phyloP scores from a whole-genome alignment of 2,888 invertebrate species.

The Temnothorax ravouxi region DNA sequence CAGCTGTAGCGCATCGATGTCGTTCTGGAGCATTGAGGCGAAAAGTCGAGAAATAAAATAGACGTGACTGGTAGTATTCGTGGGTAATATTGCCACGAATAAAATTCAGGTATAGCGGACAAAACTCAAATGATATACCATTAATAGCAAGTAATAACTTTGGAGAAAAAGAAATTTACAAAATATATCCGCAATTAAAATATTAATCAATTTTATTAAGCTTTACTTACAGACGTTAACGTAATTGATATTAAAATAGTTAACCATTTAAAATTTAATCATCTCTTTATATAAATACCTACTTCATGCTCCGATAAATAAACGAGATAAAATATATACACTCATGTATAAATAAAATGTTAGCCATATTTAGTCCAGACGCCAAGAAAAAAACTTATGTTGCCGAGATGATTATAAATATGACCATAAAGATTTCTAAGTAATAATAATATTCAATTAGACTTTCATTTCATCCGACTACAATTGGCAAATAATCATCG shows the following conservation, averaged over 20 bases:
- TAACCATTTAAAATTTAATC: neutral
- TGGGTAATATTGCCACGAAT: slow-evolving; percentile 2
- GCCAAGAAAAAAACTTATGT: neutral
- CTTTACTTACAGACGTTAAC: neutral
- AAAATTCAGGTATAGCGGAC: slow-evolving; percentile 2
- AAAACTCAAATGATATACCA: neutral
- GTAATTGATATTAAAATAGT: neutral
- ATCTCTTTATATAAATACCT: neutral
- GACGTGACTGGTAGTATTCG: slow-evolving; percentile 30
- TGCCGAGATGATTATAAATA: slow-evolving; percentile 17
- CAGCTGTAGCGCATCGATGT: slow-evolving; percentile 50
- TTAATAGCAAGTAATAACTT: slow-evolving; percentile 5
- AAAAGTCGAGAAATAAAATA: slow-evolving; percentile 49
- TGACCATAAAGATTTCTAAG: slow-evolving; percentile 22
- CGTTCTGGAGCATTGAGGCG: slow-evolving; percentile 29
- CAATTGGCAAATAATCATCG: too few species aligned
- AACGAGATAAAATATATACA: neutral
- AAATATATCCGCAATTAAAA: neutral
- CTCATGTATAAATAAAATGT: neutral
- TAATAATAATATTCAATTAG: slow-evolving; percentile 32
- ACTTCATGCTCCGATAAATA: neutral
- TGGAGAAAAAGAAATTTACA: neutral
- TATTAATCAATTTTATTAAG: neutral
- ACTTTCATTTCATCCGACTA: too few species aligned
- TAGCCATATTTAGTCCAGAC: neutral